A percentile compares a stretch with the other conserved stretches of the same genome.
Evolutionary conservation across 2,797 vertebrate genomes (phyloP).

Genomic region (Sebastes melanostomus): DNA sequence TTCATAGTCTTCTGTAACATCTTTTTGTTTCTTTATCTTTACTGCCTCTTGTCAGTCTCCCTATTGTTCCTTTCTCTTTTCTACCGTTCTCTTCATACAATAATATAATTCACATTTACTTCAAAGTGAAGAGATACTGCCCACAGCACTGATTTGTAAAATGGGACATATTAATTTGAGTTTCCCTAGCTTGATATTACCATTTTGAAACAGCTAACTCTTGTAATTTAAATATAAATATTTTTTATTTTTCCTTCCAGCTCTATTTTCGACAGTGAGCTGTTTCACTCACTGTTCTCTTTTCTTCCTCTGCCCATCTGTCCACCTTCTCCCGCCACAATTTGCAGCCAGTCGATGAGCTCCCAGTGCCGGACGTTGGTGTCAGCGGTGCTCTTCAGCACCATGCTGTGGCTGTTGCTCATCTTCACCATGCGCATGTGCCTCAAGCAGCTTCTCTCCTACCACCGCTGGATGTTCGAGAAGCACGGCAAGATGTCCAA

Average conservation of each 20-base stretch:
- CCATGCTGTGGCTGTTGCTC: slow-evolving; percentile 89
- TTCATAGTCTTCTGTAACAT: not conserved
- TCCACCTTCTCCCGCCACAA: not conserved
- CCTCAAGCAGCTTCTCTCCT: slow-evolving; percentile 90
- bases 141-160: not conserved
- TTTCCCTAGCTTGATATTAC: not conserved
- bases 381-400: slow-evolving; percentile 89
- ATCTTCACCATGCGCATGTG: slow-evolving; percentile 92
- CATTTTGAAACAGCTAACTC: not conserved
- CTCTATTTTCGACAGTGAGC: not conserved
- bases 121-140: not conserved
- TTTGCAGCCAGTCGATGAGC: slow-evolving; percentile 83
- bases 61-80: not conserved
- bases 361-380: slow-evolving; percentile 85
- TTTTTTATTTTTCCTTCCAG: not conserved
- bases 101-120: not conserved
- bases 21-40: not conserved
- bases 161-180: not conserved
- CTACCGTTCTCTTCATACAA: not conserved
- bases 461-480: slow-evolving; percentile 93
- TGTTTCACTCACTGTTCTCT: not conserved
- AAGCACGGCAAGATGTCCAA: slow-evolving; percentile 88
- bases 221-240: not conserved
- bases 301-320: not conserved
- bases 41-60: not conserved